Evolutionary conservation across 2,113 vertebrate genomes (phyloP), one percentile per base, ranked within the genome.

Genomic region (Oostethus manadensis): DNA sequence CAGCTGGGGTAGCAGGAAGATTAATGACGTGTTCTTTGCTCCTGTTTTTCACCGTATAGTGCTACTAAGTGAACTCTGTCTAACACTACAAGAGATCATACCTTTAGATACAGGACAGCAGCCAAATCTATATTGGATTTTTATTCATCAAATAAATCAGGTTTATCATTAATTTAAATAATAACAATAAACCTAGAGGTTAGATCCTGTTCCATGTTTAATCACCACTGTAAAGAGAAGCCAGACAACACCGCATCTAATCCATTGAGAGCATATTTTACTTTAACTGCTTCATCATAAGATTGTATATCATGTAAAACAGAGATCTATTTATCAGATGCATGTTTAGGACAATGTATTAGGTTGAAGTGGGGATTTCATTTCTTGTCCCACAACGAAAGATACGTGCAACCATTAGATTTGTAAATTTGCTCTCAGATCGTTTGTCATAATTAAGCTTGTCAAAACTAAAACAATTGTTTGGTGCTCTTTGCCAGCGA

Each of bases 1-100:
- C 90, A 94, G 91, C 92, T 94, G 91, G 86, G 90, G 90, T 90
- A 85, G 87, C 89, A 83, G 76, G 92, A 84, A 91, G 90, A 93
- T 93, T 95, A 93, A 93, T 91, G 87, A 86, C 81, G 86, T 88
- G 85, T 74, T 84, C 81, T 79, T 64, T 71, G 58, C 76, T 73
- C 51, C 64, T n/a, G 69, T 77, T 85, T 81, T 80, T 54, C 79
- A 69, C 69, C 8, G 45, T 74, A 64, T 68, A 70, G 47, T 78
- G 70, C 71, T 68, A 65, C 72, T 75, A 78, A 77, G 70, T 82
- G 67, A 89, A 68, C 60, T 57, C 43, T 78, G 59, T 80, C 75
- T 59, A 66, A 56, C 69, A 46, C 48, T 67, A 60, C 57, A 13
- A 47, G 40, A 20, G 49, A 68, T 67, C 65, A 68, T 43, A 77